These are phyloP conservation scores for Thunnus maccoyii DNA, from an alignment of 2,113 vertebrate species.

Conservation along the genomic window DNA sequence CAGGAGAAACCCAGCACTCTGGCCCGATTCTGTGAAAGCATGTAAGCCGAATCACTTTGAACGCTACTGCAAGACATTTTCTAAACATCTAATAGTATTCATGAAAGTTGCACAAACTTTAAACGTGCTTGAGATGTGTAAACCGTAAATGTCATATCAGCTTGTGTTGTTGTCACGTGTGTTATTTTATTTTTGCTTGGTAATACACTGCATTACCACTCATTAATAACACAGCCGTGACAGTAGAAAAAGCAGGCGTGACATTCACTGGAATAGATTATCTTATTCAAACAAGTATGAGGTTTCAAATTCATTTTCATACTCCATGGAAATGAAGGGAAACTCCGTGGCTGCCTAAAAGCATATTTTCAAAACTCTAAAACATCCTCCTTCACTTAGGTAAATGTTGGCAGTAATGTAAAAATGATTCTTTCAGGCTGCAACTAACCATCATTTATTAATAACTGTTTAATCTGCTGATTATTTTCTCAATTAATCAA, in stretches of 20 bases:
- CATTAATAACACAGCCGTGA: slow-evolving; percentile 16
- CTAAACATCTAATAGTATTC: not conserved
- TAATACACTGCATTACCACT: not conserved
- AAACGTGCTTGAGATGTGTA: not conserved
- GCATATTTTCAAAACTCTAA: not conserved
- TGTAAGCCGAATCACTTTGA: slow-evolving; percentile 85
- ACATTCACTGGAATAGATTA: slow-evolving; percentile 19
- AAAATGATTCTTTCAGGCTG: not conserved
- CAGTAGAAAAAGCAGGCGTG: slow-evolving; percentile 42
- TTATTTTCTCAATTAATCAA: not conserved
- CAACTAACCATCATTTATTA: not conserved
- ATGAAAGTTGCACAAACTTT: not conserved
- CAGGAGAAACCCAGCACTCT: slow-evolving; percentile 98
- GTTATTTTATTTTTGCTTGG: not conserved
- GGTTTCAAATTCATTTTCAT: slow-evolving; percentile 45
- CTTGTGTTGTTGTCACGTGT: not conserved
- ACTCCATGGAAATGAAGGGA: slow-evolving; percentile 13
- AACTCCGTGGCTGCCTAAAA: not conserved
- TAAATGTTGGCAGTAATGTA: not conserved
- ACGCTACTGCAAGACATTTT: not conserved
- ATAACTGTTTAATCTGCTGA: not conserved
- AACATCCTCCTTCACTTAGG: not conserved
- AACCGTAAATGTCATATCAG: not conserved
- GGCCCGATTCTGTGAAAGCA: slow-evolving; percentile 96
- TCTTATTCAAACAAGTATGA: not conserved